Evolutionary conservation across 2,113 vertebrate genomes (phyloP).

Genomic region (Hassar affinis): DNA sequence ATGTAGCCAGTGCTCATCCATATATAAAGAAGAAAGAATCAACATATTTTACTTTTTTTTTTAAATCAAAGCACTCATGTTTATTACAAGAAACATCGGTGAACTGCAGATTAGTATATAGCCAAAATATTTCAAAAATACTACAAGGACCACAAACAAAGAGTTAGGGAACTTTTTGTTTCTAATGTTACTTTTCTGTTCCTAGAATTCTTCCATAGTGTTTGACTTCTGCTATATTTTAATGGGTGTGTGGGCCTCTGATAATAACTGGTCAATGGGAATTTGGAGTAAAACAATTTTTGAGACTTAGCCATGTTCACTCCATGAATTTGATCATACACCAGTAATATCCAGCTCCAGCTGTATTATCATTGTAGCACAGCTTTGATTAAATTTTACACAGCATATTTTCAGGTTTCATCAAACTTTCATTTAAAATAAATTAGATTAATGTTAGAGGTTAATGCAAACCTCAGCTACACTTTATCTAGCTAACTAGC

Average conservation of each 20-base stretch:
- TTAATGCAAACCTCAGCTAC: not conserved
- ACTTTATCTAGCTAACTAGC: not conserved
- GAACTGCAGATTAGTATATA: not conserved
- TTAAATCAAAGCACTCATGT: not conserved
- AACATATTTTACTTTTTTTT: too few relatives aligned
- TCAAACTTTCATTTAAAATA: not conserved
- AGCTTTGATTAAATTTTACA: not conserved
- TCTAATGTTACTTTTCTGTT: not conserved
- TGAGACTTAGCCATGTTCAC: not conserved
- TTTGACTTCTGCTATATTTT: not conserved
- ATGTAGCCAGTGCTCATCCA: slow-evolving; percentile 19
- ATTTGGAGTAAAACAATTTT: not conserved
- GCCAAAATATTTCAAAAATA: not conserved
- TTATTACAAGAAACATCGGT: not conserved
- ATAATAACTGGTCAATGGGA: not conserved
- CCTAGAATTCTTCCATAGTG: not conserved
- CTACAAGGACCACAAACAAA: not conserved
- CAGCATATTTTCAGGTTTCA: not conserved
- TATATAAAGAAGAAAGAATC: too few relatives aligned
- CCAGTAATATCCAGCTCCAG: not conserved
- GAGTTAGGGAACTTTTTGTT: not conserved
- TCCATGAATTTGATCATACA: not conserved
- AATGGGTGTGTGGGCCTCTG: not conserved
- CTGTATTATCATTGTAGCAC: not conserved
- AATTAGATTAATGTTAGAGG: not conserved